Evolutionary conservation across 1,140 invertebrate genomes (phyloP).

Genomic region (Diorhabda carinulata): DNA sequence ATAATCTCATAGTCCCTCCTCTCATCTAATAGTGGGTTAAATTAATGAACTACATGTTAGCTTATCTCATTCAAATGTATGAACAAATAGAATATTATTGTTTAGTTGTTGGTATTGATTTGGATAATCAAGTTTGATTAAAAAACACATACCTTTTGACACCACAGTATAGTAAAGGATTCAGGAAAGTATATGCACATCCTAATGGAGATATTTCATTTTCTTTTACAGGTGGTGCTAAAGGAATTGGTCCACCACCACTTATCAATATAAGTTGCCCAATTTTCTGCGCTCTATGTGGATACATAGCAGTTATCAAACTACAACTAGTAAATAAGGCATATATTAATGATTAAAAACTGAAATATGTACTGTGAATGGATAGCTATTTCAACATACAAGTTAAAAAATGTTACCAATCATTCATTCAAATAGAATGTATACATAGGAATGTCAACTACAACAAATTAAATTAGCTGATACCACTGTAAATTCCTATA

Average conservation of each 20-base stretch:
- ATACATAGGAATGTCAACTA: constrained; percentile 25
- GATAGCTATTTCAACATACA: too few species aligned
- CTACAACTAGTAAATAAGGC: constrained; percentile 54
- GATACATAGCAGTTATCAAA: constrained; percentile 63
- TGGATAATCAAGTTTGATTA: background rate
- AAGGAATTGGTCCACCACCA: constrained; percentile 67
- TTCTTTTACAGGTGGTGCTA: constrained; percentile 56
- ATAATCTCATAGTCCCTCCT: too few species aligned
- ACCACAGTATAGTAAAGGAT: constrained; percentile 54
- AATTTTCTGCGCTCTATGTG: constrained; percentile 58
- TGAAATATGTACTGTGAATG: too few species aligned
- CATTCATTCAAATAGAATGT: too few species aligned
- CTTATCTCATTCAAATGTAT: too few species aligned
- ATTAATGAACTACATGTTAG: too few species aligned
- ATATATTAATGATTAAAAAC: too few species aligned
- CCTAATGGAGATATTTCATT: constrained; percentile 50
- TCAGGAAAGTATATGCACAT: constrained; percentile 50
- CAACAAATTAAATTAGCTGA: constrained; percentile 22
- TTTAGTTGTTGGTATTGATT: background rate
- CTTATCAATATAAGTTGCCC: constrained; percentile 64
- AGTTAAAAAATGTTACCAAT: too few species aligned
- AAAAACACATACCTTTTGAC: constrained; percentile 45
- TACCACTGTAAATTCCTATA: background rate
- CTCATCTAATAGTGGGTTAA: too few species aligned
- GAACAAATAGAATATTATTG: background rate